Evolutionary conservation across 2,113 vertebrate species (phyloP), one percentile per base, ranked within the genome.

Genomic region (Asarcornis scutulata): DNA sequence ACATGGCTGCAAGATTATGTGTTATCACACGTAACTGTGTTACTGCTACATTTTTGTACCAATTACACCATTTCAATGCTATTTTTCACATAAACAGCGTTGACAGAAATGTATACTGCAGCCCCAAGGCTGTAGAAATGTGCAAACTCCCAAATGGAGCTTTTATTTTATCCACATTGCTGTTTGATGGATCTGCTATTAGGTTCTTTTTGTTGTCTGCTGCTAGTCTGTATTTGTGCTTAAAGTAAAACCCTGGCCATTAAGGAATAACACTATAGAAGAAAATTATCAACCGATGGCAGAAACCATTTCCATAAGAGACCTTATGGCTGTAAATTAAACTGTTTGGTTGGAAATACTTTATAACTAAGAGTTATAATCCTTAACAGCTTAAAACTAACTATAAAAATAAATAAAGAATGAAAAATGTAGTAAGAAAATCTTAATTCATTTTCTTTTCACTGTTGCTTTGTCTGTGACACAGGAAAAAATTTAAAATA

Each of bases 91-190:
- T 66, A 83, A 95, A 74, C 11, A 29, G 52, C 29, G 58, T 71
- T 93, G 96, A 98, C 75, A 93, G 94, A 89, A 94, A 82, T 7
- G 59, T 92, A 91, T 86, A 93, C 34, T 63, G 10, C 50, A 83
- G 55, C 92, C 92, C 89, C n/a, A n/a, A 93, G 77, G 58, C 66
- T 93, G 21, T 9, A 91, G 69, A 94, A 96, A 97, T 13, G 25
- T 75, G n/a, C 73, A 88, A 89, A 84, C 12, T 94, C 89, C 60
- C 94, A 94, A 63, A 10, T 56, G 68, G 34, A 66, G 69, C 27
- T 82, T 85, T 83, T 82, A 31, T 44, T 78, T 96, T 91, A 84
- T n/a, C 74, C 81, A 74, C 11, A 32, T 73, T 75, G 18, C 23
- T 89, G 21, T 73, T 91, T 83, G 77, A 93, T 64, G 62, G 95